Evolutionary conservation across 2,888 invertebrate genomes (phyloP).

Genomic region (Caprella mutica): DNA sequence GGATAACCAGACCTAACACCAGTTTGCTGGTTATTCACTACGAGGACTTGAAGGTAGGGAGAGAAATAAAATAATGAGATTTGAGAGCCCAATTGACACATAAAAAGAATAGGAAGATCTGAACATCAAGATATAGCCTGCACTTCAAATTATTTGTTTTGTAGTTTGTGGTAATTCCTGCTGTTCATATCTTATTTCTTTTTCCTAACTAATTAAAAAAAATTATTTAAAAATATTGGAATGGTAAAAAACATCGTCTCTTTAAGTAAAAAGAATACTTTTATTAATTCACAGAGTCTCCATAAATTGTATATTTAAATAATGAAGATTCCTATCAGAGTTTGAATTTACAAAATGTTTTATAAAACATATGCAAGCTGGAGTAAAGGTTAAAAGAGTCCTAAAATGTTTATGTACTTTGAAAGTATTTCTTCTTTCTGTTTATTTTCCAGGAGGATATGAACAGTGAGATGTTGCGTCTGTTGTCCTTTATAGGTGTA

Average conservation of each 20-base stretch:
- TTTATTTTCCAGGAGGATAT: slow-evolving; percentile 12
- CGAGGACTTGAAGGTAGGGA: slow-evolving; percentile 37
- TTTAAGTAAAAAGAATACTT: background rate
- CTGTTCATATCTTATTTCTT: background rate
- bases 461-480: slow-evolving; percentile 10
- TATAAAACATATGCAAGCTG: background rate
- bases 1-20: slow-evolving; percentile 26
- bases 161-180: background rate
- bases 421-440: background rate
- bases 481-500: slow-evolving; percentile 20
- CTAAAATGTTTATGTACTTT: too few relatives aligned
- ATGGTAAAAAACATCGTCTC: background rate
- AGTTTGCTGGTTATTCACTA: slow-evolving; percentile 38
- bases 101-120: too few relatives aligned
- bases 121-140: too few relatives aligned
- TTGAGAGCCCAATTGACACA: too few relatives aligned
- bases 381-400: too few relatives aligned
- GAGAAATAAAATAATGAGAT: background rate
- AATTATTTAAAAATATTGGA: background rate
- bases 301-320: background rate
- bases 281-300: background rate
- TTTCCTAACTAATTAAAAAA: background rate
- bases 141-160: too few relatives aligned
- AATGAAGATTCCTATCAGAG: background rate
- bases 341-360: background rate